Conservation (phyloP, 2,888 invertebrate genomes). For the Conistra vaccinii region DNA sequence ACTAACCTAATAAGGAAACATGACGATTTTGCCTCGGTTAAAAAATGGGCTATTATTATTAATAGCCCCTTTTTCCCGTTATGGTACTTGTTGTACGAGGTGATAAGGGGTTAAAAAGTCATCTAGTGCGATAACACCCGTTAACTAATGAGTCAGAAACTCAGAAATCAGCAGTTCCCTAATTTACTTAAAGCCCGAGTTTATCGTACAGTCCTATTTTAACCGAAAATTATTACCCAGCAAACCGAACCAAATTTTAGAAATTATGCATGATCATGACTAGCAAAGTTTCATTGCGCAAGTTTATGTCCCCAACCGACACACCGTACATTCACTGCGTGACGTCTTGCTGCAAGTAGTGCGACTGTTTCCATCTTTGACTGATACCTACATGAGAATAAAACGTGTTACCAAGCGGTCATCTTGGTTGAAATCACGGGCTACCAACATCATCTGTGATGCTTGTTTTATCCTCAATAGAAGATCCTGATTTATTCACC, state of each 20-base stretch:
- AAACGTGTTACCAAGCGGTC: not conserved
- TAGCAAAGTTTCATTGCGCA: not conserved
- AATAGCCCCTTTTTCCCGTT: conserved; percentile 13
- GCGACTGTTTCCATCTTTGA: not conserved
- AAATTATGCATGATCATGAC: not conserved
- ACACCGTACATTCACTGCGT: not conserved
- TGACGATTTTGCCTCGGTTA: conserved; percentile 19
- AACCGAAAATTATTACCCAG: not conserved
- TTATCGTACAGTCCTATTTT: not conserved
- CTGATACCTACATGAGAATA: not conserved
- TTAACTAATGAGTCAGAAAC: conserved; percentile 1
- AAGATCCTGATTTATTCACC: not conserved
- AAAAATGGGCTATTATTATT: no score
- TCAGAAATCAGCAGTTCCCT: conserved; percentile 4
- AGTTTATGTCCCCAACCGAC: not conserved
- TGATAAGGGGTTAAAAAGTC: conserved; percentile 26
- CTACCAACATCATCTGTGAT: not conserved
- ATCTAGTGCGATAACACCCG: conserved; percentile 23
- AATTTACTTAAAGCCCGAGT: conserved; percentile 5
- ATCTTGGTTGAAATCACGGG: not conserved
- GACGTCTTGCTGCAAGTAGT: not conserved
- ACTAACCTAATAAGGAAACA: conserved; percentile 40
- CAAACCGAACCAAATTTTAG: not conserved
- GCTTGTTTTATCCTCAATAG: not conserved
- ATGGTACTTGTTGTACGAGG: conserved; percentile 7